These are phyloP conservation scores for Acleris emargana DNA, from an alignment of 2,888 invertebrate genomes.

Conservation along the genomic window DNA sequence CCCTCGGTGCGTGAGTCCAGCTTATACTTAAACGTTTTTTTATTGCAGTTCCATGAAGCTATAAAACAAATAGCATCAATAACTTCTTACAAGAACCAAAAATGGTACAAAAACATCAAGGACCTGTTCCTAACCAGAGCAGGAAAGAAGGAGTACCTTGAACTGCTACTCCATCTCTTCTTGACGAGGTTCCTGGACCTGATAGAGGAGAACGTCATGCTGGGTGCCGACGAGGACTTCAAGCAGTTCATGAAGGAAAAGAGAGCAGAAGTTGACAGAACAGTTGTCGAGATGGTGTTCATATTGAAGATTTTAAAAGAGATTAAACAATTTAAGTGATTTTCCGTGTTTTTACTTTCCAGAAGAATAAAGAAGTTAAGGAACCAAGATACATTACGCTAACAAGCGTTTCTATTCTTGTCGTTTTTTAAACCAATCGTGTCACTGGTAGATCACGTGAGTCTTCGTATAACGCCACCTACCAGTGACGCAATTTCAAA, in stretches of 20 bases:
- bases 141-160: constrained; percentile 46
- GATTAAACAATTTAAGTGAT: constrained; percentile 32
- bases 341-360: not conserved
- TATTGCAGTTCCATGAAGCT: constrained; percentile 61
- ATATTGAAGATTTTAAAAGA: constrained; percentile 53
- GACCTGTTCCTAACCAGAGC: constrained; percentile 51
- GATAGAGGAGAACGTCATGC: constrained; percentile 54
- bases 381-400: no score
- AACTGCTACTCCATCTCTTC: constrained; percentile 58
- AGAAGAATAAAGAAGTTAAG: no score
- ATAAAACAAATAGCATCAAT: constrained; percentile 57
- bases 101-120: constrained; percentile 61
- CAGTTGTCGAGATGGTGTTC: constrained; percentile 52
- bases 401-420: no score
- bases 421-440: no score
- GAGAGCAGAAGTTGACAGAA: constrained; percentile 45
- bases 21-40: not conserved
- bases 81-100: constrained; percentile 56
- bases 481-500: no score
- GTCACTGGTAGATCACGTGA: no score
- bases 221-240: constrained; percentile 51
- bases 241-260: constrained; percentile 48
- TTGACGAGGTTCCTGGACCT: constrained; percentile 51
- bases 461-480: no score
- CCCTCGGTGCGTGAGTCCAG: no score